phyloP scores from a whole-genome alignment of 2,113 vertebrate genomes.

The Entomyzon cyanotis region DNA sequence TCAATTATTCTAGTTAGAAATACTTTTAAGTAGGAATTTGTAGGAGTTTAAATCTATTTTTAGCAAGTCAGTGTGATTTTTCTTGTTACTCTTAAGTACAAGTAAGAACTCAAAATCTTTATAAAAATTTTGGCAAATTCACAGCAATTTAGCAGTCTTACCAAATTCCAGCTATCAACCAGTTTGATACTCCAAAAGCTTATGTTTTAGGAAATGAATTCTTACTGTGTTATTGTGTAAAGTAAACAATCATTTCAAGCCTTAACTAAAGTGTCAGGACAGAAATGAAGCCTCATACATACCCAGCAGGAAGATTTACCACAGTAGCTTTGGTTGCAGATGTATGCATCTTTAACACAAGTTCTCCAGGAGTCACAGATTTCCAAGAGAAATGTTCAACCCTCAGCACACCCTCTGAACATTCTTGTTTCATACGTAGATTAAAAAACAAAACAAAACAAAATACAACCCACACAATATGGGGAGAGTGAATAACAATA shows the following conservation, averaged over 20 bases:
- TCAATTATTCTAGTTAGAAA: background rate
- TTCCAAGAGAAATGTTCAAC: slow-evolving; percentile 81
- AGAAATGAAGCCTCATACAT: slow-evolving; percentile 29
- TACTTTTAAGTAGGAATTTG: background rate
- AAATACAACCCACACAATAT: background rate
- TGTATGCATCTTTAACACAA: slow-evolving; percentile 81
- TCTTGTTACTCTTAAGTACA: background rate
- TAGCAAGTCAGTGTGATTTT: background rate
- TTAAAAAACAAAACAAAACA: background rate
- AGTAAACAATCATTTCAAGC: background rate
- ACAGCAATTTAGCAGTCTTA: background rate
- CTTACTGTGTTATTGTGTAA: background rate
- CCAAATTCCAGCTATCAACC: background rate
- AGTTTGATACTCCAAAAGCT: background rate
- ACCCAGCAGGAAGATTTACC: slow-evolving; percentile 87
- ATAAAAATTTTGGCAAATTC: background rate
- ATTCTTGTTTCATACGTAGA: slow-evolving; percentile 54
- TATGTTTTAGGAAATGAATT: background rate
- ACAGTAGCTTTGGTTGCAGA: slow-evolving; percentile 81
- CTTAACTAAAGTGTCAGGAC: background rate
- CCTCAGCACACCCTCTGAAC: slow-evolving; percentile 70
- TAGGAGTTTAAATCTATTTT: background rate
- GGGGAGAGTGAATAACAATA: background rate
- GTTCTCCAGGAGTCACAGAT: slow-evolving; percentile 66
- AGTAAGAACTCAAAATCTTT: background rate